Evolutionary conservation across 2,888 invertebrate species (phyloP).

Genomic region (Andrena bicolor): DNA sequence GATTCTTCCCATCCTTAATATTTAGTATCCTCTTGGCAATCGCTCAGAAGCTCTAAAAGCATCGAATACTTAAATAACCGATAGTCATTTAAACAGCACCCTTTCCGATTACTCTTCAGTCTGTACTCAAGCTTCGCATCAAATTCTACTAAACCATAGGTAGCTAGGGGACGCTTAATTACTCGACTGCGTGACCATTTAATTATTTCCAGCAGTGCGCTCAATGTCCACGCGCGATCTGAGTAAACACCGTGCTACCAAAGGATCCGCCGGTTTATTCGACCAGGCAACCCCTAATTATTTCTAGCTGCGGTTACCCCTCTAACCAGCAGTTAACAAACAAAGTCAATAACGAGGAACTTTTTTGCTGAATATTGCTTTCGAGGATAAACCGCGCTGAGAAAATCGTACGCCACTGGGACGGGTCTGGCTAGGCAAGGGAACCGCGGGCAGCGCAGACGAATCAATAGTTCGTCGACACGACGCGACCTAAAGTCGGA

Average conservation of each 20-base stretch:
- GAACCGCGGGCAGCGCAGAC: conserved; percentile 53
- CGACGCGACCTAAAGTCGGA: conserved; percentile 67
- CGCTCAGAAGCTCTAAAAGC: no score
- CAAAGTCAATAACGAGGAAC: not conserved
- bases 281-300: not conserved
- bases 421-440: conserved; percentile 34
- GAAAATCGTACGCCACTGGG: conserved; percentile 68
- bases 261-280: not conserved
- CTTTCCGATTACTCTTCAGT: no score
- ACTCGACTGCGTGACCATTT: not conserved
- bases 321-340: not conserved
- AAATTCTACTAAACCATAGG: not conserved
- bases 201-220: not conserved
- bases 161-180: not conserved
- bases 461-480: conserved; percentile 83
- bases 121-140: not conserved
- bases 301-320: not conserved
- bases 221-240: not conserved
- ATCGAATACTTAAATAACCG: no score
- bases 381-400: conserved; percentile 26
- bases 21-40: no score
- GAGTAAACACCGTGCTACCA: not conserved
- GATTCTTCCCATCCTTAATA: no score
- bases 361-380: not conserved
- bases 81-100: no score